phyloP scores from a whole-genome alignment of 2,113 vertebrate genomes.

The Balaenoptera acutorostrata region DNA sequence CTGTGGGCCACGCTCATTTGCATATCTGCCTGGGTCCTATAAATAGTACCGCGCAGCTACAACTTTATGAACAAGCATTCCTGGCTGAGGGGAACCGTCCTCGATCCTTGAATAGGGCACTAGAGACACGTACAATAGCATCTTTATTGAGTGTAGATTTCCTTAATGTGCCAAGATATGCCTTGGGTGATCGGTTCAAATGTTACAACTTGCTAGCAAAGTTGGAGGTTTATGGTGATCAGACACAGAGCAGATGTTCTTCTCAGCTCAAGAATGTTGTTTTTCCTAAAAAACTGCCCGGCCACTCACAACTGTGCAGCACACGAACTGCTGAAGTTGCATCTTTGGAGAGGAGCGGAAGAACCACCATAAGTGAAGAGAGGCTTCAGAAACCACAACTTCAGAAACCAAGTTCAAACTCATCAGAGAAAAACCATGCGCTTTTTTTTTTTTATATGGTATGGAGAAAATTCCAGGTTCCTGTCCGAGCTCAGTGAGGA shows the following conservation, averaged over 20 bases:
- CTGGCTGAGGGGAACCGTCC: background rate
- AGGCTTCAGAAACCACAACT: background rate
- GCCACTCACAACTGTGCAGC: background rate
- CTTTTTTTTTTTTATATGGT: background rate
- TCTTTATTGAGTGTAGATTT: background rate
- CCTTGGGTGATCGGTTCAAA: slow-evolving; percentile 23
- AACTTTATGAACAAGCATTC: background rate
- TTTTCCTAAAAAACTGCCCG: background rate
- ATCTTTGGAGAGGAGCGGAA: background rate
- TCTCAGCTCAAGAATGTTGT: background rate
- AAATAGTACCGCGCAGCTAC: background rate
- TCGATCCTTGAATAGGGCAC: background rate
- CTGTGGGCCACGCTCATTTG: background rate
- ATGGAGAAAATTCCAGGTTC: background rate
- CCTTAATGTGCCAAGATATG: background rate
- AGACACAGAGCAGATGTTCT: slow-evolving; percentile 16
- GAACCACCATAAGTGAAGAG: rapidly evolving
- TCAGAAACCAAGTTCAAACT: background rate
- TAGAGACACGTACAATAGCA: background rate
- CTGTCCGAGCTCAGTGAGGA: background rate
- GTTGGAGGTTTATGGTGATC: background rate
- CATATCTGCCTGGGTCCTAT: background rate
- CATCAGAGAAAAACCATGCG: background rate
- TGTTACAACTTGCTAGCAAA: background rate
- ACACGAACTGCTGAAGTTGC: background rate